Conservation (phyloP, 2,113 vertebrate genomes). For the Machaerirhynchus nigripectus region DNA sequence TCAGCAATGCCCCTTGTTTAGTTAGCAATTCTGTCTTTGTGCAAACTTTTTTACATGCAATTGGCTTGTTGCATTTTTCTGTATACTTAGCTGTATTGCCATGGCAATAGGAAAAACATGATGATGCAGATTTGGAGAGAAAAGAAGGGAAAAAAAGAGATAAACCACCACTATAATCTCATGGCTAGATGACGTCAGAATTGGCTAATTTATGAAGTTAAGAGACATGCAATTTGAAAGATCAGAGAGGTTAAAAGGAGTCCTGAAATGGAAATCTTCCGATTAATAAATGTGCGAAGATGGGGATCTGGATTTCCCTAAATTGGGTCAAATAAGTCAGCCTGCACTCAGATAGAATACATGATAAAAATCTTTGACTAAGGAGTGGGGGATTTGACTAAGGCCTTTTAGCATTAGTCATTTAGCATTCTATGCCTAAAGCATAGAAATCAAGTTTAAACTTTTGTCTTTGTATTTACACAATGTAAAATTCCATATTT, state of each 20-base stretch:
- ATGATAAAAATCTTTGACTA: neutral
- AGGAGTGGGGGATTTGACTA: neutral
- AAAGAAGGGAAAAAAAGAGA: neutral
- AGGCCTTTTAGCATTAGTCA: no score
- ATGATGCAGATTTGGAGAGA: slow-evolving; percentile 38
- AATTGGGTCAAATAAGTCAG: neutral
- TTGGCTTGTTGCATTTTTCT: neutral
- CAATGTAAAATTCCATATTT: neutral
- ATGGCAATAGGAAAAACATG: slow-evolving; percentile 62
- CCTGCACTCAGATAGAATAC: neutral
- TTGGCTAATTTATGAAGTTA: slow-evolving; percentile 28
- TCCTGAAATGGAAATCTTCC: slow-evolving; percentile 33
- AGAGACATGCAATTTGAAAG: slow-evolving; percentile 10
- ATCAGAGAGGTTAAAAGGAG: slow-evolving; percentile 53
- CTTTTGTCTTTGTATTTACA: neutral
- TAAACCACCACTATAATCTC: neutral
- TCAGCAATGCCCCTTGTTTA: neutral
- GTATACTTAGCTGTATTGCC: slow-evolving; percentile 46
- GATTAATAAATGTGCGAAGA: slow-evolving; percentile 25
- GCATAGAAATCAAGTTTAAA: neutral
- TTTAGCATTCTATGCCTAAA: no score
- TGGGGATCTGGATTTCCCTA: slow-evolving; percentile 4
- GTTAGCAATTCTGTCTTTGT: slow-evolving; percentile 32
- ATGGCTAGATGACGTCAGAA: slow-evolving; percentile 9
- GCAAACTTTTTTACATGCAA: slow-evolving; percentile 26